Conservation (phyloP, 1,140 invertebrate genomes). For the Drosophila neocordata region DNA sequence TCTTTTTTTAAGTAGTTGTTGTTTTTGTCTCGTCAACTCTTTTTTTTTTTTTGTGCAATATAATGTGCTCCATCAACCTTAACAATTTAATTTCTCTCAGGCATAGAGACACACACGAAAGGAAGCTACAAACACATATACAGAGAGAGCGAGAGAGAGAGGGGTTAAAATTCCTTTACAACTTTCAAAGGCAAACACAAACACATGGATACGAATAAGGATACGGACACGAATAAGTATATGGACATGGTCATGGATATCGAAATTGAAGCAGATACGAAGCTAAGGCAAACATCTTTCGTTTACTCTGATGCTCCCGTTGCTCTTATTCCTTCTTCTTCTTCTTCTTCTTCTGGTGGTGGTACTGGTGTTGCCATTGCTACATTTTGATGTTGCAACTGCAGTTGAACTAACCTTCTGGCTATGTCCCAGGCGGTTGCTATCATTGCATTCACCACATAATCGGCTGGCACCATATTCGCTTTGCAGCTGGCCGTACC, state of each 20-base stretch:
- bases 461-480: conserved; percentile 91
- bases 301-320: not conserved
- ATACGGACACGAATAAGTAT: not conserved
- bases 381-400: not conserved
- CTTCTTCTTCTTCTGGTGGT: not conserved
- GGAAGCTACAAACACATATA: not conserved
- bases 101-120: not conserved
- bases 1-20: not conserved
- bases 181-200: conserved; percentile 9
- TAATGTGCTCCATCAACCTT: conserved; percentile 11
- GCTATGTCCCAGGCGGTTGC: conserved; percentile 88
- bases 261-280: conserved; percentile 1
- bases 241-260: conserved; percentile 1
- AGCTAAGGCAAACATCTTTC: conserved; percentile 8
- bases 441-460: conserved; percentile 90
- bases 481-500: conserved; percentile 85
- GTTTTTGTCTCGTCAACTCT: not conserved
- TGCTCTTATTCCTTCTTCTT: not conserved
- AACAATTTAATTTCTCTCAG: conserved; percentile 12
- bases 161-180: conserved; percentile 5
- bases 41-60: not conserved
- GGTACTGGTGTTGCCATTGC: not conserved
- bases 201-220: not conserved
- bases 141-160: not conserved
- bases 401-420: conserved; percentile 59